phyloP scores from a whole-genome alignment of 2,797 vertebrate species.

The Paguma larvata region DNA sequence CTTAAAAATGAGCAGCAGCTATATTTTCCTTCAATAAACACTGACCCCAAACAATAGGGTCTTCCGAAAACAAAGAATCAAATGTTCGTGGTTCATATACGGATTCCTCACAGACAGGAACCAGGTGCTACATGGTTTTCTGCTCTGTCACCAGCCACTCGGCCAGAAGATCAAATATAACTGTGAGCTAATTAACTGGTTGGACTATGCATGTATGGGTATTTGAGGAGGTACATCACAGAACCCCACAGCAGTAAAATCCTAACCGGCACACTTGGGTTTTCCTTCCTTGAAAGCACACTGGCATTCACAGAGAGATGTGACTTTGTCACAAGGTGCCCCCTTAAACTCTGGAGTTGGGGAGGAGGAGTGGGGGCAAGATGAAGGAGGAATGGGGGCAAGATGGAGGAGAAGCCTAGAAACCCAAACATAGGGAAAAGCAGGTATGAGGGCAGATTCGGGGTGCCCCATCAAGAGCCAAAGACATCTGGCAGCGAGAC shows the following conservation, averaged over 20 bases:
- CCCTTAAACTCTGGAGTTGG: neutral
- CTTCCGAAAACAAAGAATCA: neutral
- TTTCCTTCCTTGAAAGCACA: neutral
- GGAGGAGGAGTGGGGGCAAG: neutral
- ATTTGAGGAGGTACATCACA: neutral
- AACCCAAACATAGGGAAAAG: neutral
- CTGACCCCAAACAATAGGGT: neutral
- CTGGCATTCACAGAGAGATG: neutral
- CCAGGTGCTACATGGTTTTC: neutral
- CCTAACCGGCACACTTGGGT: neutral
- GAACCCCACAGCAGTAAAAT: neutral
- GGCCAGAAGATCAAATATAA: neutral
- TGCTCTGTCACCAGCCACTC: neutral
- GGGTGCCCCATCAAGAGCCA: neutral
- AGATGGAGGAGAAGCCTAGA: neutral
- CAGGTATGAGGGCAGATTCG: neutral
- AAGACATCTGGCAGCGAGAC: neutral
- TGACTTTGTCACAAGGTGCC: neutral
- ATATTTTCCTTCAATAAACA: slow-evolving; percentile 57
- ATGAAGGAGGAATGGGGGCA: neutral
- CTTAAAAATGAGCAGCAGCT: neutral
- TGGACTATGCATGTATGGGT: neutral
- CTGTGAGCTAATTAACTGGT: neutral
- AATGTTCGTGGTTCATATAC: neutral
- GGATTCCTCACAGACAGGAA: neutral